phyloP scores from a whole-genome alignment of 2,888 invertebrate genomes.

The Ectemnius cavifrons region DNA sequence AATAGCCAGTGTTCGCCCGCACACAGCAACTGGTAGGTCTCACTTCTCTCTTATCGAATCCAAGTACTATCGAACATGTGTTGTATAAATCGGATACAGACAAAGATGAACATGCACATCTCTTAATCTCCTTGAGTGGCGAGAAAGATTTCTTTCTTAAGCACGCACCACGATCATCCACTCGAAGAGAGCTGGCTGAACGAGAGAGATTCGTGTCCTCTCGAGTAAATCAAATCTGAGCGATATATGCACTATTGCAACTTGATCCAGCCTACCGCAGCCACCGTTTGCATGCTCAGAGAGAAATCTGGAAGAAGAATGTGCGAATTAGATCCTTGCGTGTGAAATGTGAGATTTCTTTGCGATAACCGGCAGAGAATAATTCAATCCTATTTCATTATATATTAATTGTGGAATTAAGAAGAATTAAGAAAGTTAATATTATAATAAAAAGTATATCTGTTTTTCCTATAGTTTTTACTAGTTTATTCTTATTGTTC shows the following conservation, averaged over 20 bases:
- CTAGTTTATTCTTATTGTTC: slow-evolving; percentile 31
- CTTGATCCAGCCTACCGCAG: slow-evolving; percentile 7
- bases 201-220: slow-evolving; percentile 26
- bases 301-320: no score
- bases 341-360: no score
- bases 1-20: background rate
- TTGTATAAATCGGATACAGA: no score
- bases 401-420: no score
- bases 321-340: no score
- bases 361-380: background rate
- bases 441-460: no score
- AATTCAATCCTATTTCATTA: no score
- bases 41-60: no score
- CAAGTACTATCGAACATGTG: no score
- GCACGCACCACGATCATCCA: slow-evolving; percentile 1
- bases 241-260: slow-evolving; percentile 30
- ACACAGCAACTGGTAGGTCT: background rate
- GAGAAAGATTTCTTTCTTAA: slow-evolving; percentile 33
- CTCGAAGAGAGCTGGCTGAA: background rate
- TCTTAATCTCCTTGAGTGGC: slow-evolving; percentile 14
- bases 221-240: slow-evolving; percentile 28
- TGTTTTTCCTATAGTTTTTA: no score
- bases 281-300: background rate
- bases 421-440: no score
- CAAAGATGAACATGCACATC: no score